Evolutionary conservation across 2,888 invertebrate genomes (phyloP).

Genomic region (Matsumyia berberina): DNA sequence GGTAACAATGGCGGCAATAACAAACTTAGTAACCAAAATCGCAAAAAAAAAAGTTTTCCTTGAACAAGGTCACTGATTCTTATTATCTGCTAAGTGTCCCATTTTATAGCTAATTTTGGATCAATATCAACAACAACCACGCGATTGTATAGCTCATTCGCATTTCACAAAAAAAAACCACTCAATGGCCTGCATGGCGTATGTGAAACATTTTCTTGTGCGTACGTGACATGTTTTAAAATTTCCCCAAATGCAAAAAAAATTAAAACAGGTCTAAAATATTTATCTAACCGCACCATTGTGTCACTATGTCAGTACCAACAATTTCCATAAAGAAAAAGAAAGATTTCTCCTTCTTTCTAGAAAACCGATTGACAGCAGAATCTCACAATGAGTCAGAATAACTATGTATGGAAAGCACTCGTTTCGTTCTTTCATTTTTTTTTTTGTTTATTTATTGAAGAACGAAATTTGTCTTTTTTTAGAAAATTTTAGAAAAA

Average conservation of each 20-base stretch:
- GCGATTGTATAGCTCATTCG: not conserved
- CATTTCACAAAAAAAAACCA: not conserved
- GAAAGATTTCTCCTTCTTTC: not conserved
- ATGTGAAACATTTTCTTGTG: slow-evolving; percentile 9
- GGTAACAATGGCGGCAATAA: too few species aligned
- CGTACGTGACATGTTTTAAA: not conserved
- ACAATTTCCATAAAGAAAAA: not conserved
- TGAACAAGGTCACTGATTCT: not conserved
- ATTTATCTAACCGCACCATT: not conserved
- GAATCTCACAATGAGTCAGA: not conserved
- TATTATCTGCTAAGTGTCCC: not conserved
- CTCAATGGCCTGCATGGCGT: not conserved
- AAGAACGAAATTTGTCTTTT: not conserved
- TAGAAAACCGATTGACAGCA: not conserved
- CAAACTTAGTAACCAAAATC: too few species aligned
- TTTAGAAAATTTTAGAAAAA: not conserved
- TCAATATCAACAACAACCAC: slow-evolving; percentile 1
- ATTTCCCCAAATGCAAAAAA: slow-evolving; percentile 4
- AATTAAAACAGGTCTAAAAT: not conserved
- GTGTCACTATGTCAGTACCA: not conserved
- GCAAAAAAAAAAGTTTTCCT: not conserved
- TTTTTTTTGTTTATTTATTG: not conserved
- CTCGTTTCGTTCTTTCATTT: not conserved
- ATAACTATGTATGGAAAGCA: not conserved
- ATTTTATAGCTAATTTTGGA: not conserved